A percentile compares a stretch with the other conserved stretches of the same genome.
These are phyloP conservation scores for Parnassius mnemosyne DNA, from an alignment of 2,888 invertebrate species.

Conservation along the genomic window DNA sequence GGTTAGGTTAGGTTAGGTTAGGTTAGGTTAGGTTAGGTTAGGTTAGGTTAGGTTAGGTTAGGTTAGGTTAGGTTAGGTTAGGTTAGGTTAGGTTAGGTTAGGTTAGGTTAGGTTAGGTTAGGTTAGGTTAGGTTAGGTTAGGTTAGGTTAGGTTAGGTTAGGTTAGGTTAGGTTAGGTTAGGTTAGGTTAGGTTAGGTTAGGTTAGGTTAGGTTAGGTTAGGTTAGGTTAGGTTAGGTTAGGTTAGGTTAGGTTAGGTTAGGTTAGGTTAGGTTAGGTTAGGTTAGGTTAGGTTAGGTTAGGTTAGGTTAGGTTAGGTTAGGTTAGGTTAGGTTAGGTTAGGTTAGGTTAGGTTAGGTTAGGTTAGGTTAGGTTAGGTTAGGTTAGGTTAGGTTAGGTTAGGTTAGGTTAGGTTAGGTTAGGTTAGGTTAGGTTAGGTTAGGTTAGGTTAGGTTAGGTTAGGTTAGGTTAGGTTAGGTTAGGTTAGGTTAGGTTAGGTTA, in stretches of 20 bases:
- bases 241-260: slow-evolving; percentile 33
- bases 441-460: slow-evolving; percentile 36
- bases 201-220: slow-evolving; percentile 38
- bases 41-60: slow-evolving; percentile 32
- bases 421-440: slow-evolving; percentile 36
- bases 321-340: slow-evolving; percentile 27
- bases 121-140: slow-evolving; percentile 31
- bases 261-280: slow-evolving; percentile 19
- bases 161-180: slow-evolving; percentile 38
- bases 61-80: slow-evolving; percentile 36
- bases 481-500: slow-evolving; percentile 35
- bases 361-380: slow-evolving; percentile 29
- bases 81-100: slow-evolving; percentile 37
- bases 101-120: slow-evolving; percentile 36
- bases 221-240: slow-evolving; percentile 29
- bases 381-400: slow-evolving; percentile 31
- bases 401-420: slow-evolving; percentile 36
- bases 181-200: slow-evolving; percentile 39
- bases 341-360: slow-evolving; percentile 37
- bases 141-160: slow-evolving; percentile 34
- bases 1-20: slow-evolving; percentile 29
- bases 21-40: slow-evolving; percentile 34
- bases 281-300: slow-evolving; percentile 42
- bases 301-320: slow-evolving; percentile 36
- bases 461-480: slow-evolving; percentile 33